Conservation (phyloP, 2,797 vertebrate species). For the Perodicticus potto region DNA sequence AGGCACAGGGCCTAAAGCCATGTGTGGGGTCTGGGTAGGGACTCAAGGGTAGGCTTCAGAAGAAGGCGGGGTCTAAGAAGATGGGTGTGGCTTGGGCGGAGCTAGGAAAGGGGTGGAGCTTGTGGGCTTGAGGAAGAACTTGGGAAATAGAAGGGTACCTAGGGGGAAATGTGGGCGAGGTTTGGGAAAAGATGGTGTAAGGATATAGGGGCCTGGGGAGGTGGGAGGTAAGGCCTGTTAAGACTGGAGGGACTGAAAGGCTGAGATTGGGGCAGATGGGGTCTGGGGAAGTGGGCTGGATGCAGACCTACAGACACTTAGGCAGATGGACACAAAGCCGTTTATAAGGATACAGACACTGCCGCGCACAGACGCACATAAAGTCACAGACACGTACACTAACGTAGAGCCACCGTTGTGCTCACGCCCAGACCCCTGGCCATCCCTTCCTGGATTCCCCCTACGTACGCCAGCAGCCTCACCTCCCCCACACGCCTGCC, state of each 20-base stretch:
- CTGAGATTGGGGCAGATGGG: neutral
- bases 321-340: too few relatives aligned
- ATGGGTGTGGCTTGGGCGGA: neutral
- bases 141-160: rapidly evolving
- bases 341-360: neutral
- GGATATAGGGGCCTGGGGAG: neutral
- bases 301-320: neutral
- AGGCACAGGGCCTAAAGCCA: neutral
- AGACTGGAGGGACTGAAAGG: neutral
- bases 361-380: neutral
- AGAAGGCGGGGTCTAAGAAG: neutral
- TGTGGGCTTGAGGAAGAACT: neutral
- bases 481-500: conserved; percentile 37
- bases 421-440: neutral
- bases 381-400: neutral
- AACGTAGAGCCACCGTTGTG: neutral
- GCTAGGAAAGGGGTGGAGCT: neutral
- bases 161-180: neutral
- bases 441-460: neutral
- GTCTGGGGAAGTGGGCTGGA: neutral
- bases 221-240: neutral
- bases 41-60: rapidly evolving
- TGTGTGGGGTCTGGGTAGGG: neutral
- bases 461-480: neutral
- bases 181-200: neutral